phyloP scores from a whole-genome alignment of 2,888 invertebrate species.

The Dolichopus griseipennis region DNA sequence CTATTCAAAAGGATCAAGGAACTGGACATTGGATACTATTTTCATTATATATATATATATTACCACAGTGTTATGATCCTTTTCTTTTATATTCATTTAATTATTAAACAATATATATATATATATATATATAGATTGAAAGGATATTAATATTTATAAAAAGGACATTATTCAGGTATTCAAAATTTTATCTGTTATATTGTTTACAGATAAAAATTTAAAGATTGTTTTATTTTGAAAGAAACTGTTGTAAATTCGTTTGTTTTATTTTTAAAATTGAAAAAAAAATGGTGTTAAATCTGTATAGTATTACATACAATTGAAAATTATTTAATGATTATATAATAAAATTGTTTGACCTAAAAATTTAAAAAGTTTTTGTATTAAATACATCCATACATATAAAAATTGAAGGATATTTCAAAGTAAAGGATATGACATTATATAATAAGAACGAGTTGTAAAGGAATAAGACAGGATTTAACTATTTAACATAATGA shows the following conservation, averaged over 20 bases:
- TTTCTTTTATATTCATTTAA: background rate
- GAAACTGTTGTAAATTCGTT: too few relatives aligned
- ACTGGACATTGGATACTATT: background rate
- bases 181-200: background rate
- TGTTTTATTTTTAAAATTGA: background rate
- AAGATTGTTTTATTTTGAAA: too few relatives aligned
- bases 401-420: too few relatives aligned
- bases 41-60: background rate
- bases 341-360: background rate
- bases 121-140: background rate
- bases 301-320: background rate
- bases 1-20: background rate
- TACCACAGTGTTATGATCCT: conserved; percentile 6
- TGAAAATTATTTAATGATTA: background rate
- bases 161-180: background rate
- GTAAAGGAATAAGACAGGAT: background rate
- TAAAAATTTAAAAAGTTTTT: background rate
- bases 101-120: background rate
- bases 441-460: background rate
- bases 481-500: conserved; percentile 3
- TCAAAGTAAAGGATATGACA: too few relatives aligned
- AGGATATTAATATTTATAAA: background rate
- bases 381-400: too few relatives aligned
- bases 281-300: conserved; percentile 2
- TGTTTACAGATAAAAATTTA: background rate